phyloP scores from a whole-genome alignment of 2,113 vertebrate species.

The Nothoprocta pentlandii region DNA sequence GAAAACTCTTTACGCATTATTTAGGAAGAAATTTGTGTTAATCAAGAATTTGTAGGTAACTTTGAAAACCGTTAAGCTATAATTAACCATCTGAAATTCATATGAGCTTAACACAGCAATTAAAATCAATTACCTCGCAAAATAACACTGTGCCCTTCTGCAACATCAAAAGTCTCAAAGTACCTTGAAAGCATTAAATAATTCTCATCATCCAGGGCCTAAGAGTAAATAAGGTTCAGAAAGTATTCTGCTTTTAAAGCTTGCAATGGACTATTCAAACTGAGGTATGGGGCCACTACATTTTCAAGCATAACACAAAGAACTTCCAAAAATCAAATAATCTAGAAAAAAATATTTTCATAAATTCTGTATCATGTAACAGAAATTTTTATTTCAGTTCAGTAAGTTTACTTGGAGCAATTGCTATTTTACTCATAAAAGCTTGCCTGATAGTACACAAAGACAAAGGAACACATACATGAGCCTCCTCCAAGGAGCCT shows the following conservation, averaged over 20 bases:
- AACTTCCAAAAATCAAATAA: background rate
- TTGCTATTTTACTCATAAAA: background rate
- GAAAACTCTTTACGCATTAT: background rate
- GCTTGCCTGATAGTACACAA: background rate
- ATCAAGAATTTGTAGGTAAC: background rate
- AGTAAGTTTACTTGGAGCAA: background rate
- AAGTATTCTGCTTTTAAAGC: background rate
- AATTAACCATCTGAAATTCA: constrained; percentile 15
- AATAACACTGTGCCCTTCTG: background rate
- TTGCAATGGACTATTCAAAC: background rate
- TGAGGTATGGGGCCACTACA: background rate
- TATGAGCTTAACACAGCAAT: constrained; percentile 1
- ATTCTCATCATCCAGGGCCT: background rate
- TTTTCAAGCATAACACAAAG: background rate
- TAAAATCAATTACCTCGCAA: background rate
- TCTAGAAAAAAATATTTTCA: background rate
- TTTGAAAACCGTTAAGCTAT: background rate
- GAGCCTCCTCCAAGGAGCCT: background rate
- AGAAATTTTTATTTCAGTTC: background rate
- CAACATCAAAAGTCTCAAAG: background rate
- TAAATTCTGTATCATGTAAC: background rate
- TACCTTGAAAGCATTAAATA: background rate
- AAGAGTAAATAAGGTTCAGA: too few relatives aligned
- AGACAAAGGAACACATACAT: background rate
- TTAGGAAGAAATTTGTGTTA: background rate